Conservation (phyloP, 64 coral and sea anemone species). For the Orbicella faveolata region DNA sequence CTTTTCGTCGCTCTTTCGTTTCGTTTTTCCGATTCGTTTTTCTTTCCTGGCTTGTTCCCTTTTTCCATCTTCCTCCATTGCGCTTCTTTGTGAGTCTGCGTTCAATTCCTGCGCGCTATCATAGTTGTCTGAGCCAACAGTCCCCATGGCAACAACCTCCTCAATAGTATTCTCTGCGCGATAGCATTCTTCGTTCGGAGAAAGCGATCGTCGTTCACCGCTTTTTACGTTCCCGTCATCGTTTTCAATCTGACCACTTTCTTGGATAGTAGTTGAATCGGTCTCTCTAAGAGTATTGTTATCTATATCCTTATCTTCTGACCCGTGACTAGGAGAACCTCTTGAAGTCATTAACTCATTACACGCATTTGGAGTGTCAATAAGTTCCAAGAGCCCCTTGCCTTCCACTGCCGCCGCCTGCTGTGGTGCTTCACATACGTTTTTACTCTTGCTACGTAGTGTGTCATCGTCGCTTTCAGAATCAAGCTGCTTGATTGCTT, state of each 20-base stretch:
- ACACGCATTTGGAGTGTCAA: background rate
- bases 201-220: background rate
- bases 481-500: slow-evolving; percentile 26
- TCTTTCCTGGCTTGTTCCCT: slow-evolving; percentile 70
- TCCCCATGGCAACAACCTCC: slow-evolving; percentile 11
- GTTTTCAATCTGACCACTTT: background rate
- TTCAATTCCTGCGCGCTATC: slow-evolving; percentile 72
- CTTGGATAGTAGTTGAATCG: background rate
- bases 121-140: slow-evolving; percentile 60
- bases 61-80: slow-evolving; percentile 64
- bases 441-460: background rate
- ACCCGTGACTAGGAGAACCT: background rate
- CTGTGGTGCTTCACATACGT: background rate
- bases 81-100: slow-evolving; percentile 40
- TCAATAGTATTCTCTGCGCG: background rate
- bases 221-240: background rate
- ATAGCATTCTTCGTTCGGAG: slow-evolving; percentile 2
- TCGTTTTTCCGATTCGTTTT: slow-evolving; percentile 73
- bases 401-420: background rate
- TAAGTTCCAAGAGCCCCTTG: background rate
- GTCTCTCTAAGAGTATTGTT: no score
- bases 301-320: background rate
- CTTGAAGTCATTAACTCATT: background rate
- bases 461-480: slow-evolving; percentile 56
- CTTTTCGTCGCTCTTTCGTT: slow-evolving; percentile 76